Base-by-base conservation (phyloP, 1,140 invertebrate genomes). In the Ditylenchus dipsaci region DNA sequence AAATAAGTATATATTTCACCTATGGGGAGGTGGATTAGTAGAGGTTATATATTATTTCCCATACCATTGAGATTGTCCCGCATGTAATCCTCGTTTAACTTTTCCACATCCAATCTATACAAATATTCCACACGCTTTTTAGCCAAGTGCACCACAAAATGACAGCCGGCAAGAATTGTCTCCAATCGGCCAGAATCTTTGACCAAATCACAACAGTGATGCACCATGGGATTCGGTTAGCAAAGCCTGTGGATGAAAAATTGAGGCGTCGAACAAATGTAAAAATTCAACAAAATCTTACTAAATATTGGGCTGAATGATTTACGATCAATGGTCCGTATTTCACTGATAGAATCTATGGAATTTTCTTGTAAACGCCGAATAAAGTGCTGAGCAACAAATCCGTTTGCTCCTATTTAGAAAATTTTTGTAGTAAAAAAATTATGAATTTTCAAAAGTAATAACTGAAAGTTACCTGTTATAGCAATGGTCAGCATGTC, bases 81-180 rank as follows among this genome's bases (percentile, higher is more conserved):
- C 0, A 38, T 56, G 43, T 74, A 74, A 8, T 19, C 29, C 13
- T 68, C 67, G 33, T 76, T 45, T 5, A 58, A 21, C 30, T 13
- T 13, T 9, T 47, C 19, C 23, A 76, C 42, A 56, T 63, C 49
- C 15, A n/a, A n/a, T 9, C 45, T 19, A 17, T 47, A 42, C 13
- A 74, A 21, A 17, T 29, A 76, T 43, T 74, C 73, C 38, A 76
- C 59, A 17, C 47, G 47, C 57, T 71, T 68, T 11, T 73, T 53
- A 19, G 72, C 72, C 67, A 76, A 71, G 61, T 74, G 72, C 33
- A 74, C 65, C n/a, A 74, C 57, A 26, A 76, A 49, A n/a, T 69
- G 23, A 17, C 59, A 59, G 7, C 57, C 74, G n/a, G 64, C 9
- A 23, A 74, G 38, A 5, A 63, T 65, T 9, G 73, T 57, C 60